A percentile compares a stretch with the other conserved stretches of the same genome.
phyloP scores from a whole-genome alignment of 2,113 vertebrate genomes.

The Coptodon bakossiorum region DNA sequence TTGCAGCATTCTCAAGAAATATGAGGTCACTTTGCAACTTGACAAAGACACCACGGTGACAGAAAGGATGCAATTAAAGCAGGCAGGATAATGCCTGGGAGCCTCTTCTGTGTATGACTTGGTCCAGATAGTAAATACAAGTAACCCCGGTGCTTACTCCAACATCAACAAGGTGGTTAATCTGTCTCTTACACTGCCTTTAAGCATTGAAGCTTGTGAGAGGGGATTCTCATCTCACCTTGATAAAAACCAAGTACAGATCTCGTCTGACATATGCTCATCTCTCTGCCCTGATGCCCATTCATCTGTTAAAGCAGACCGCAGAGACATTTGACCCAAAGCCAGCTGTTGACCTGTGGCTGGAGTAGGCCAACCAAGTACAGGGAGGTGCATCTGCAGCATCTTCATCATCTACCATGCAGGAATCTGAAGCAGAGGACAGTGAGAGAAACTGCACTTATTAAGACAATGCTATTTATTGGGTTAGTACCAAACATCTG shows the following conservation, averaged over 20 bases:
- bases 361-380: background rate
- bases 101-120: background rate
- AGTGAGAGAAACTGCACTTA: background rate
- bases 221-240: background rate
- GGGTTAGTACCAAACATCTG: background rate
- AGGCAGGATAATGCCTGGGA: background rate
- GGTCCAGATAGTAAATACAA: background rate
- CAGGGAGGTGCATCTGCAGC: background rate
- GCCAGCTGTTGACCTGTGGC: background rate
- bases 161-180: background rate
- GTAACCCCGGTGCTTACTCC: background rate
- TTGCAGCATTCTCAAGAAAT: background rate
- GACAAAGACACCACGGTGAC: background rate
- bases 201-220: background rate
- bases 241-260: background rate
- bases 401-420: background rate
- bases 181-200: background rate
- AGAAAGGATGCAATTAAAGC: background rate
- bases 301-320: background rate
- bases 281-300: background rate
- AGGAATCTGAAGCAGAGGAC: background rate
- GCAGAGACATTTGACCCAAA: background rate
- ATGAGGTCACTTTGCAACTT: background rate
- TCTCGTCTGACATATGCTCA: background rate
- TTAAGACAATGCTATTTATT: background rate